phyloP scores from a whole-genome alignment of 2,888 invertebrate species.

The Drosophila koepferae region DNA sequence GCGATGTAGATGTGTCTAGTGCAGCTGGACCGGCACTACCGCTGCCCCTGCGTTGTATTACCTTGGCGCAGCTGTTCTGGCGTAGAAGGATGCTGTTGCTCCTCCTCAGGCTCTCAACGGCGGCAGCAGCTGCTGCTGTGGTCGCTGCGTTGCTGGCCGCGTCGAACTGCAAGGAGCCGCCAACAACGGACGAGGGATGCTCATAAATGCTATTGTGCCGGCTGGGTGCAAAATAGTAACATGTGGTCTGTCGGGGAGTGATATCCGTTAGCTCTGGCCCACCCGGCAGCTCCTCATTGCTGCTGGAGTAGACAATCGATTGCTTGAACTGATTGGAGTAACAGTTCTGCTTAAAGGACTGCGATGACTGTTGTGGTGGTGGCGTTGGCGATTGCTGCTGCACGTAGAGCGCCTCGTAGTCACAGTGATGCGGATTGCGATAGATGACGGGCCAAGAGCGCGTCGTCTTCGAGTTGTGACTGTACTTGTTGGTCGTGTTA shows the following conservation, averaged over 20 bases:
- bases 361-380: slow-evolving; percentile 35
- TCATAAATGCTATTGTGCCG: slow-evolving; percentile 84
- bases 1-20: slow-evolving; percentile 78
- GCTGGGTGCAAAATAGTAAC: slow-evolving; percentile 83
- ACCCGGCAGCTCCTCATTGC: slow-evolving; percentile 80
- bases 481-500: slow-evolving; percentile 74
- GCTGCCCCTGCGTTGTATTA: slow-evolving; percentile 79
- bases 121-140: slow-evolving; percentile 82
- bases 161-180: slow-evolving; percentile 82
- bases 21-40: slow-evolving; percentile 66
- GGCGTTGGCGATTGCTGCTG: slow-evolving; percentile 54
- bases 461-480: slow-evolving; percentile 84
- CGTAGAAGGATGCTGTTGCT: slow-evolving; percentile 83
- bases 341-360: slow-evolving; percentile 82
- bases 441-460: slow-evolving; percentile 85
- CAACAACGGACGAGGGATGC: slow-evolving; percentile 83
- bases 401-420: slow-evolving; percentile 84
- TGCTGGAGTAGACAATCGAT: slow-evolving; percentile 82
- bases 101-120: slow-evolving; percentile 81
- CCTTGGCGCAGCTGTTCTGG: slow-evolving; percentile 83
- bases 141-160: slow-evolving; percentile 69
- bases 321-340: slow-evolving; percentile 83
- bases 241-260: slow-evolving; percentile 77
- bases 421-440: slow-evolving; percentile 84
- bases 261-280: slow-evolving; percentile 55